Evolutionary conservation across 2,888 invertebrate species (phyloP).

Genomic region (Heliconius sara): DNA sequence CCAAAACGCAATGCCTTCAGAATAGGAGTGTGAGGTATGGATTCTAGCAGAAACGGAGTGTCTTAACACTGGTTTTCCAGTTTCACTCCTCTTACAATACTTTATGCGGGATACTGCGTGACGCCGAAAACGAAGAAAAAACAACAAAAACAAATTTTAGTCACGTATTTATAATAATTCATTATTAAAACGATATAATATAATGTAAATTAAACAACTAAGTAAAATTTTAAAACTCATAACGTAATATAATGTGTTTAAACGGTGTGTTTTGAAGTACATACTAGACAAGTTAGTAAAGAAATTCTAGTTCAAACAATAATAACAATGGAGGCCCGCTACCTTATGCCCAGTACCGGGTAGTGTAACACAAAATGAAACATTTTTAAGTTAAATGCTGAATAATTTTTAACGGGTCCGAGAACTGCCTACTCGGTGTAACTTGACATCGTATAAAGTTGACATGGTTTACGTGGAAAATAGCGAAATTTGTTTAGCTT

Average conservation of each 20-base stretch:
- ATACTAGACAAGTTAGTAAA: constrained; percentile 38
- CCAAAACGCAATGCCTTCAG: too few relatives aligned
- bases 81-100: too few relatives aligned
- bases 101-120: too few relatives aligned
- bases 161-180: not conserved
- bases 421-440: constrained; percentile 11
- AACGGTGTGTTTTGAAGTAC: constrained; percentile 37
- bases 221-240: constrained; percentile 3
- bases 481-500: not conserved
- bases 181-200: not conserved
- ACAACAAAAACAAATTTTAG: too few relatives aligned
- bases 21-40: too few relatives aligned
- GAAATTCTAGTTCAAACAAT: constrained; percentile 42
- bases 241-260: constrained; percentile 46
- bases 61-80: too few relatives aligned
- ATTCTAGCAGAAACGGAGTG: too few relatives aligned
- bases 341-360: constrained; percentile 25
- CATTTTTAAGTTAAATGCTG: constrained; percentile 35
- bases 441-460: constrained; percentile 28
- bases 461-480: constrained; percentile 8
- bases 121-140: too few relatives aligned
- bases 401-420: constrained; percentile 38
- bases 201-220: constrained; percentile 10
- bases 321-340: constrained; percentile 38
- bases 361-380: constrained; percentile 31